Evolutionary conservation across 2,888 invertebrate species (phyloP).

Genomic region (Trilocha varians): DNA sequence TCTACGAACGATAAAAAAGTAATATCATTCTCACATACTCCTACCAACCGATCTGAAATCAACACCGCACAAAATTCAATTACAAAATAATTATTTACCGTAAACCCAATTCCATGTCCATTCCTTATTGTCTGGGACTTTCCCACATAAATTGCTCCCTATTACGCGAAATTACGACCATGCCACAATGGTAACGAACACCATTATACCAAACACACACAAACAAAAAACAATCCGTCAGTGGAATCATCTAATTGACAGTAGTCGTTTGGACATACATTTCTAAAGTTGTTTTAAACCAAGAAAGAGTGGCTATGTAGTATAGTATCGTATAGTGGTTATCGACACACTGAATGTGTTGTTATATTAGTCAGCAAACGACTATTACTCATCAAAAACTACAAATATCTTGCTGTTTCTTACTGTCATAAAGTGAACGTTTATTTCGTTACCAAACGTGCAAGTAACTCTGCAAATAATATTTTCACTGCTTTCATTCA

Average conservation of each 20-base stretch:
- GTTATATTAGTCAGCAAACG: neutral
- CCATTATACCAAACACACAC: no score
- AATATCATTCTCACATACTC: no score
- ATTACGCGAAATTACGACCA: slow-evolving; percentile 50
- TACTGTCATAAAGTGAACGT: neutral
- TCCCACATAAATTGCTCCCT: slow-evolving; percentile 53
- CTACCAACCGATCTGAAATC: slow-evolving; percentile 19
- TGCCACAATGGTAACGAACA: slow-evolving; percentile 41
- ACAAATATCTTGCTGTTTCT: no score
- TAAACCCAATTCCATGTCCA: slow-evolving; percentile 50
- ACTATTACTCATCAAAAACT: neutral
- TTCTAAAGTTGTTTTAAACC: neutral
- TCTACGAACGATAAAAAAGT: no score
- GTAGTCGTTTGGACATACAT: neutral
- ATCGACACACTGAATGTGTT: no score
- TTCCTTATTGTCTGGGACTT: slow-evolving; percentile 50
- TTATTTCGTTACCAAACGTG: neutral
- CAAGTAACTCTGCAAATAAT: neutral
- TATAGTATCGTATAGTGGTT: neutral
- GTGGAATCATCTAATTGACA: slow-evolving; percentile 1
- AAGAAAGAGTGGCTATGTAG: neutral
- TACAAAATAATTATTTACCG: slow-evolving; percentile 52
- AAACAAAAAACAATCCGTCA: neutral
- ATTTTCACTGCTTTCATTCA: neutral
- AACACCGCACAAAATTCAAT: slow-evolving; percentile 26